Evolutionary conservation across 2,888 invertebrate species (phyloP), one percentile per base, ranked within the genome.

Genomic region (Catocala sponsa): DNA sequence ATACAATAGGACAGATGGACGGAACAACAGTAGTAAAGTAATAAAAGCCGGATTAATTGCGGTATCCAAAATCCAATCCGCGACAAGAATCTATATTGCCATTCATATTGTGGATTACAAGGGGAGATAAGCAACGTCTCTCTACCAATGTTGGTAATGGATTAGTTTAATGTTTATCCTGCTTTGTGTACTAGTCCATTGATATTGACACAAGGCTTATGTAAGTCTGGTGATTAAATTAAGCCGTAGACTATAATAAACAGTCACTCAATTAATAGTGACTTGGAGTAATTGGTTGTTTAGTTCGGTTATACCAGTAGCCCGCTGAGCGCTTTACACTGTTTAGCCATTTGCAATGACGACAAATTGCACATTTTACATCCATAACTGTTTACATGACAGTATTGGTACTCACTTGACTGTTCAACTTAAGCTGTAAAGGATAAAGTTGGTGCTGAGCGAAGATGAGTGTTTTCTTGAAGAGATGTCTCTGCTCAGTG

Each of bases 221-320:
- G 57, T 65, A 65, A 55, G 65, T 50, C 52, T 43, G 55, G 60
- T 64, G 57, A 76, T 76, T 72, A 64, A 73, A 71, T 73, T 76
- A 76, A 71, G 61, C 71, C 62, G 12, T 58, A 55, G 58, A 58
- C 38, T 42, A 73, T 68, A 74, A 67, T 69, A 73, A 65, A 67
- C 65, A 64, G 63, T 58, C 60, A 65, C 63, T 69, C 65, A 66
- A 71, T 73, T 65, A 69, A 64, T 76, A 71, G 48, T 50, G 58
- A 50, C 55, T 68, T 53, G 12, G 55, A 69, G 62, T 70, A 68
- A 73, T 68, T 72, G 70, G 55, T 63, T 70, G 68, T 51, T 62
- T 53, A 54, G 56, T 58, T 38, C 49, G 46, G 25, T 13, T 12
- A 10, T 56, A 59, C 62, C 5, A 44, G 49, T 44, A 48, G 52